Base-by-base conservation (phyloP, 2,797 vertebrate species). In the Pachyuromys duprasi region DNA sequence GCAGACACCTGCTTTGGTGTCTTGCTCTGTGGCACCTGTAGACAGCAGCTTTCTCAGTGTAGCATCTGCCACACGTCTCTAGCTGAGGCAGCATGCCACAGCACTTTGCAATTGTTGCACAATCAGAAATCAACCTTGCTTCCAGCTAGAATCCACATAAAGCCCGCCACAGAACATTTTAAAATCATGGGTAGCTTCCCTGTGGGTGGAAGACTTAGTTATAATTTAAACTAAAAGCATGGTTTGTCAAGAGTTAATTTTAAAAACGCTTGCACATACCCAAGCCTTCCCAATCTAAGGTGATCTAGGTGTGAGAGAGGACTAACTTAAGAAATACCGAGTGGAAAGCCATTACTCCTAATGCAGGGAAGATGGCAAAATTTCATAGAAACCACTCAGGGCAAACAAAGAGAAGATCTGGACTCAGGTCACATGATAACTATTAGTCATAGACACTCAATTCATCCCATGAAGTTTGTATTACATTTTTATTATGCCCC, bases 1-100 rank as follows among this genome's bases (percentile, higher is more conserved):
- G 20, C 55, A 91, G 89, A 60, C 87, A 86, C 4, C 62, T 49
- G 45, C 87, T 95, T 81, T 49, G 17, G 53, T 86, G 94, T 88
- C 84, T 92, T 65, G 42, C 91, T 88, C 78, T 15, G 53, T 65
- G 75, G 78, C 45, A 4, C 53, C 17, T 49, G n/a, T 42, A 87
- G 89, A 83, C 45, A 62, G 57, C 42, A 92, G 65, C 89, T 88
- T 93, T 79, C n/a, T 9, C 11, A 42, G 74, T 39, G 36, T 2
- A 86, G 24, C 28, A 13, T 78, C 65, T 87, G 87, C 76, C 67
- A 53, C 9, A 36, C 20, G 45, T 69, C 39, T 45, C 83, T 76
- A 63, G 62, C 65, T 78, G 87, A 92, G 57, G 42, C 42, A 63
- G 22, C 81, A 78, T 93, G 53, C 26, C 67, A 4, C 55, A 57